Percentiles rank a stretch among this genome's conserved stretches.
Conservation (phyloP, 35 echinoderm and acorn worm species). For the Heliocidaris tuberculata region DNA sequence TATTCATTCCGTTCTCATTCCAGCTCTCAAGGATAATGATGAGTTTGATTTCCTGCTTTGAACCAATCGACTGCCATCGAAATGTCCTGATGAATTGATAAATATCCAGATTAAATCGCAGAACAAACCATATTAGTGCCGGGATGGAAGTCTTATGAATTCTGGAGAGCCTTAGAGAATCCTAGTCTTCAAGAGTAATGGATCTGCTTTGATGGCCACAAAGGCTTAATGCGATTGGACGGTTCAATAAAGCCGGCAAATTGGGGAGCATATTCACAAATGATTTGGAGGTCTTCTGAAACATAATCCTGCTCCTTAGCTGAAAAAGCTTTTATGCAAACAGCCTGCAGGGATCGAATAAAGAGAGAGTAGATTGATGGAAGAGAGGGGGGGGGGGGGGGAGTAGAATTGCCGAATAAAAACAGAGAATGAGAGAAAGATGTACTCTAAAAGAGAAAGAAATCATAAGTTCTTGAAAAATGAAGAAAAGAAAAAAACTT, state of each 20-base stretch:
- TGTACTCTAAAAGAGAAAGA: too few species aligned
- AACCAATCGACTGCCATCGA: neutral
- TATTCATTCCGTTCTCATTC: neutral
- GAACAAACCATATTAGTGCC: neutral
- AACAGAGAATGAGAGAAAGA: neutral
- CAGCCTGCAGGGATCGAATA: neutral
- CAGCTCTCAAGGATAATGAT: too few species aligned
- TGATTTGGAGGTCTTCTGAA: conserved; percentile 9
- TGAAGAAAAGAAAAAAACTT: neutral
- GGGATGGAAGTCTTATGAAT: neutral
- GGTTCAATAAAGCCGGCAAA: neutral
- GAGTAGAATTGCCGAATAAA: neutral
- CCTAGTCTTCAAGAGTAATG: neutral
- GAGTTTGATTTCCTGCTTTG: neutral
- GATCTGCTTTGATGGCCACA: neutral
- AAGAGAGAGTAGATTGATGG: neutral
- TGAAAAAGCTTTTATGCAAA: conserved; percentile 12
- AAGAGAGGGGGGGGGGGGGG: too few species aligned
- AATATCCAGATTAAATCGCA: conserved; percentile 1
- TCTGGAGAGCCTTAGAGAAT: neutral
- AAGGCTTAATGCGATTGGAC: conserved; percentile 8
- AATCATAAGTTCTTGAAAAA: neutral
- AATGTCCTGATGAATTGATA: neutral
- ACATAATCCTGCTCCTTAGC: neutral
- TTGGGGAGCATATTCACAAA: conserved; percentile 16